A percentile compares a stretch with the other conserved stretches of the same genome.
These are phyloP conservation scores for Sthenelais limicola DNA, from an alignment of 2,888 invertebrate genomes.

Conservation along the genomic window DNA sequence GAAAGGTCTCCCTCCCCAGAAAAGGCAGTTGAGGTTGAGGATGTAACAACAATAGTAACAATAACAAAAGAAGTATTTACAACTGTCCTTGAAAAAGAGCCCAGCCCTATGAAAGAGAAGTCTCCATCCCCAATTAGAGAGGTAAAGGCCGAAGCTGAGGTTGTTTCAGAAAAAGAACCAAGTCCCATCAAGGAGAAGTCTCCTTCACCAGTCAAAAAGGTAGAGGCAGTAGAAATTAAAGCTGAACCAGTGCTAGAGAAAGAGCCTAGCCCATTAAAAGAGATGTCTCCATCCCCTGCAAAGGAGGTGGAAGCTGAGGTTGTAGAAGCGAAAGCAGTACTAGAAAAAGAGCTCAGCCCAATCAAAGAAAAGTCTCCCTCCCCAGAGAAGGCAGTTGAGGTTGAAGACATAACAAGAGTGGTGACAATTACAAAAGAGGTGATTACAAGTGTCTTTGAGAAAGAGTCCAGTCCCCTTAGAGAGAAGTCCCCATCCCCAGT, in stretches of 20 bases:
- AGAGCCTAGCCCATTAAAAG: background rate
- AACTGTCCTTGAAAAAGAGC: constrained; percentile 14
- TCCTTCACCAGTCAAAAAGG: constrained; percentile 8
- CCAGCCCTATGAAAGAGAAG: constrained; percentile 3
- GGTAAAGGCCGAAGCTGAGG: background rate
- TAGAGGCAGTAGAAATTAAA: background rate
- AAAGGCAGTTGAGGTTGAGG: background rate
- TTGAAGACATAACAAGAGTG: background rate
- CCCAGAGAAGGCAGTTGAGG: background rate
- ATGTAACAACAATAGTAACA: no score
- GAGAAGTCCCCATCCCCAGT: constrained; percentile 23
- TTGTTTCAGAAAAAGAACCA: constrained; percentile 8
- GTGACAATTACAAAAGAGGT: background rate
- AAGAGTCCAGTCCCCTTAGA: background rate
- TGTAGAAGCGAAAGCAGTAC: no score
- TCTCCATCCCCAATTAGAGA: background rate
- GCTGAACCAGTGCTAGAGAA: background rate
- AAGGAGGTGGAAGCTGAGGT: constrained; percentile 4
- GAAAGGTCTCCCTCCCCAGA: constrained; percentile 15
- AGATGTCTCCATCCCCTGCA: constrained; percentile 1
- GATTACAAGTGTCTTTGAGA: no score
- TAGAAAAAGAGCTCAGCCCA: constrained; percentile 10
- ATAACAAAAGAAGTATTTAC: no score
- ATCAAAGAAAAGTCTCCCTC: constrained; percentile 7
- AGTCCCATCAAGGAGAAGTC: constrained; percentile 6